These are phyloP conservation scores for Cyrtorhinus lividipennis DNA, from an alignment of 1,140 invertebrate genomes.

Conservation along the genomic window DNA sequence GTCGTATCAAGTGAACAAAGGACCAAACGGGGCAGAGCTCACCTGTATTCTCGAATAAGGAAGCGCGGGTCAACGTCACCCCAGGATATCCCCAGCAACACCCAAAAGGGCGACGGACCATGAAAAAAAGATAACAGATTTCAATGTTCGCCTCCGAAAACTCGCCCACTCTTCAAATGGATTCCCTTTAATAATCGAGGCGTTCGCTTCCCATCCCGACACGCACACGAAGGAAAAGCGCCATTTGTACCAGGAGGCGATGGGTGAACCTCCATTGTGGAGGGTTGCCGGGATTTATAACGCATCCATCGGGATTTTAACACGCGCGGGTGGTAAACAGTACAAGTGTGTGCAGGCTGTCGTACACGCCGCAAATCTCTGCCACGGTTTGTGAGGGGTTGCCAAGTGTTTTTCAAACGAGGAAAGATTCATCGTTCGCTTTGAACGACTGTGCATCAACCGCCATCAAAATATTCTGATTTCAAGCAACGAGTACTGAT, in stretches of 20 bases:
- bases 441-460: too few relatives aligned
- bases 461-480: too few relatives aligned
- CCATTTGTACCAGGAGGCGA: background rate
- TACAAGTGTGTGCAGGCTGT: too few relatives aligned
- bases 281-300: background rate
- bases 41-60: background rate
- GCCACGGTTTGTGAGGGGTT: too few relatives aligned
- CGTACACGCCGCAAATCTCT: too few relatives aligned
- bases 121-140: background rate
- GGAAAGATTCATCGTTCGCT: too few relatives aligned
- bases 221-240: constrained; percentile 6
- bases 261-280: background rate
- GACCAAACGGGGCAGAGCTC: background rate
- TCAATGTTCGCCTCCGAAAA: background rate
- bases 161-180: background rate
- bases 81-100: background rate
- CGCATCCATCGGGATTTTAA: background rate
- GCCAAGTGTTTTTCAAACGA: too few relatives aligned
- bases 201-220: background rate
- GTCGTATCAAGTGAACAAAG: too few relatives aligned
- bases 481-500: too few relatives aligned
- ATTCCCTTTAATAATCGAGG: background rate
- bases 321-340: background rate
- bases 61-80: background rate
- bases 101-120: background rate